Base-by-base conservation (phyloP, 2,797 vertebrate genomes). In the Hyperoplus immaculatus region DNA sequence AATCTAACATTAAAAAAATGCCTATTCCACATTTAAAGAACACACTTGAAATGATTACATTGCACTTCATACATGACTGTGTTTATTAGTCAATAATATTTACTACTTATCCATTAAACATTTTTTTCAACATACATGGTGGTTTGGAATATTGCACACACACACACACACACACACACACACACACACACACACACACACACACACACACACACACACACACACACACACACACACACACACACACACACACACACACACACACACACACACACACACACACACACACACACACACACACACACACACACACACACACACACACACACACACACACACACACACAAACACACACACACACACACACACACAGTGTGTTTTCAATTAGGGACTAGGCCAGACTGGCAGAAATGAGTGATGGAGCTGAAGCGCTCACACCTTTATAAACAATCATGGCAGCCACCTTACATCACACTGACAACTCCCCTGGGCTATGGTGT, bases 361-460 rank as follows among this genome's bases (percentile, higher is more conserved):
- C 29, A 29, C 29, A 29, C 29, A 29, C 29, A 29, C 49, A 78
- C 42, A 46, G 59, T 36, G 60, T 51, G 47, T 69, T 81, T 81
- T 62, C 63, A 78, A 54, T 63, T 59, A 75, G 77, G 69, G 77
- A 81, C 74, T 73, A 70, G 72, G 69, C 53, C 68, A 65, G 78
- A 70, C 41, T 65, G 75, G 39, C 8, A 57, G 15, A 39, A 43
- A 67, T 83, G 82, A 86, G 43, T 72, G 83, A 89, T 89, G 69
- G 68, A 61, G 67, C 70, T 11, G 64, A 55, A 80, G 49, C 6
- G 18, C 70, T 83, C 83, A 76, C 69, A 80, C 73, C 72, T 89
- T 87, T 86, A 91, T 90, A 85, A 81, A 83, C 59, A 74, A 80
- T 57, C 69, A 61, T 72, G 77, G 77, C 81, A 58, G 72, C 56